phyloP scores from a whole-genome alignment of 2,113 vertebrate species.

The Neopipo cinnamomea region DNA sequence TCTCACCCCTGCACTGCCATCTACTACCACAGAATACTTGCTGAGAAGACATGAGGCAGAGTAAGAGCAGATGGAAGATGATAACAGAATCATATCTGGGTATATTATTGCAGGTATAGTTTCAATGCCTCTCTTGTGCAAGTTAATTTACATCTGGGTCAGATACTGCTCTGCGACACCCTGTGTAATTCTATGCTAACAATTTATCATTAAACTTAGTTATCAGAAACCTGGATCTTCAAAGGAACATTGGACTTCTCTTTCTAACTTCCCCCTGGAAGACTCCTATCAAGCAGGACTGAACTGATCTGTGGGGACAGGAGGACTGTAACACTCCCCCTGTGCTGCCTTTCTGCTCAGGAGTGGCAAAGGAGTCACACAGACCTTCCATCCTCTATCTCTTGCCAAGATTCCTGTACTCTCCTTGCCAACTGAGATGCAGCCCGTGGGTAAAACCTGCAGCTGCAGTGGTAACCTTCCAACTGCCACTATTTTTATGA shows the following conservation, averaged over 20 bases:
- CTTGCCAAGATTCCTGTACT: not conserved
- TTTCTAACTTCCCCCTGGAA: not conserved
- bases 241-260: not conserved
- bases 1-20: not conserved
- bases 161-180: not conserved
- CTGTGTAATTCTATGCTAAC: not conserved
- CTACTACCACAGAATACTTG: not conserved
- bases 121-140: slow-evolving; percentile 18
- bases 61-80: slow-evolving; percentile 20
- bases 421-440: not conserved
- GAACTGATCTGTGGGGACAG: not conserved
- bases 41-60: slow-evolving; percentile 29
- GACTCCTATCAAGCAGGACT: not conserved
- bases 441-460: not conserved
- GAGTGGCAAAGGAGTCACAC: fast-evolving
- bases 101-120: not conserved
- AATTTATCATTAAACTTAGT: not conserved
- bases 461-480: not conserved
- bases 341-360: not conserved
- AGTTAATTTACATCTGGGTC: slow-evolving; percentile 21
- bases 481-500: not conserved
- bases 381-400: not conserved
- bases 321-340: not conserved
- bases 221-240: not conserved
- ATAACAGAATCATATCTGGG: not conserved